Evolutionary conservation across 1,140 invertebrate species (phyloP).

Genomic region (Drosophila yakuba): DNA sequence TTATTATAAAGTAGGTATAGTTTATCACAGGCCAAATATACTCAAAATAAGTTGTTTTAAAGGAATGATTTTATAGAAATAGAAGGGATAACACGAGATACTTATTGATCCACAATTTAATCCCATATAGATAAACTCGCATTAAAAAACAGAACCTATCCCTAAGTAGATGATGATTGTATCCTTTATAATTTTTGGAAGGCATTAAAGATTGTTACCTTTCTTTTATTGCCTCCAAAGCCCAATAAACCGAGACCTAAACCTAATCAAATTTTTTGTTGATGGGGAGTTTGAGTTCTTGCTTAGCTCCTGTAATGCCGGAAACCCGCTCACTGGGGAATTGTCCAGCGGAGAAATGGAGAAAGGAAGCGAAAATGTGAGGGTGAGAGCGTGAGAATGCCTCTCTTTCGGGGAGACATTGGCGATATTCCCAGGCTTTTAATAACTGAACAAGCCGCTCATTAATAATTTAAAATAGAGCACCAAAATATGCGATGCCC

Average conservation of each 20-base stretch:
- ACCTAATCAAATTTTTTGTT: slow-evolving; percentile 66
- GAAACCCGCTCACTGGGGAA: slow-evolving; percentile 16
- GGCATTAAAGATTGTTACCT: slow-evolving; percentile 20
- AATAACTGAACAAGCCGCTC: slow-evolving; percentile 83
- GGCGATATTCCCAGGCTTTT: slow-evolving; percentile 77
- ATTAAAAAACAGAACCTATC: too few species aligned
- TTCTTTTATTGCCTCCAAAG: slow-evolving; percentile 37
- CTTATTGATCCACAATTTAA: too few species aligned
- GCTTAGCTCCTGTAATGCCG: slow-evolving; percentile 43
- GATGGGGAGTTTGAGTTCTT: slow-evolving; percentile 16
- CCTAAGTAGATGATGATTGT: slow-evolving; percentile 5
- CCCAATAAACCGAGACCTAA: slow-evolving; percentile 35
- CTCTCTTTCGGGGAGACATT: slow-evolving; percentile 21
- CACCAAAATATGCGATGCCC: slow-evolving; percentile 70
- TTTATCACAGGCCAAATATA: neutral
- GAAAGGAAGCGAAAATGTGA: neutral
- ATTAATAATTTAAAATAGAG: slow-evolving; percentile 83
- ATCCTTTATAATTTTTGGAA: slow-evolving; percentile 5
- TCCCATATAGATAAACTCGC: too few species aligned
- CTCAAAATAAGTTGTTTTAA: neutral
- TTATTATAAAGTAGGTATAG: neutral
- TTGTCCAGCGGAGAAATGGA: slow-evolving; percentile 9
- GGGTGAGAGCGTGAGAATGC: neutral
- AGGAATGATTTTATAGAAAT: too few species aligned
- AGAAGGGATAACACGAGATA: neutral